Conservation (phyloP, 2,797 vertebrate species). For the Cyprinodon diabolis region DNA sequence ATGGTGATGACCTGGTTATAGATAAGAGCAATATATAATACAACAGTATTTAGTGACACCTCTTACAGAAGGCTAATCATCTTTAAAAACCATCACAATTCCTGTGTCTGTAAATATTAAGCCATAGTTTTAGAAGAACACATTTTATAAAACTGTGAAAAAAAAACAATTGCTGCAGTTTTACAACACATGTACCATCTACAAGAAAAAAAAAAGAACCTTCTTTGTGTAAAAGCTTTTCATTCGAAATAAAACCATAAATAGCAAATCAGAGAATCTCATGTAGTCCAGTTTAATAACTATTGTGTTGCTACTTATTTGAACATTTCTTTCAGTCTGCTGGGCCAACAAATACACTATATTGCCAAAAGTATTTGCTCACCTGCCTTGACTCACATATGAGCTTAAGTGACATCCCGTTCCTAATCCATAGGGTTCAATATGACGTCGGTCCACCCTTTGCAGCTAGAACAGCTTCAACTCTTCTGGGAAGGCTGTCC, state of each 20-base stretch:
- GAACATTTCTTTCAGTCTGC: conserved; percentile 23
- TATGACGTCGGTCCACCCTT: too few species aligned
- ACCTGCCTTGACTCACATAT: too few species aligned
- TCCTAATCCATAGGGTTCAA: too few species aligned
- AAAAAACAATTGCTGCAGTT: not conserved
- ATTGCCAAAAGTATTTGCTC: too few species aligned
- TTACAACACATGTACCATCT: not conserved
- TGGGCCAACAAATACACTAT: conserved; percentile 28
- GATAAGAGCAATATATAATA: not conserved
- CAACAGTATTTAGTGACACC: not conserved
- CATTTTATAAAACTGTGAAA: not conserved
- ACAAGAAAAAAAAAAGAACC: conserved; percentile 7
- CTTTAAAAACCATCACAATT: not conserved
- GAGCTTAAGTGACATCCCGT: too few species aligned
- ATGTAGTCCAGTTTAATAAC: conserved; percentile 14
- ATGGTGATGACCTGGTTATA: not conserved
- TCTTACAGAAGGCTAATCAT: not conserved
- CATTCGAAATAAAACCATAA: conserved; percentile 5
- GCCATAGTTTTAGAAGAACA: not conserved
- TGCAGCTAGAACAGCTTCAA: too few species aligned
- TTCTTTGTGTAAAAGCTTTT: not conserved
- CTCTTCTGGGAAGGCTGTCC: too few species aligned
- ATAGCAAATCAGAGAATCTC: conserved; percentile 6
- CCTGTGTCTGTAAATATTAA: not conserved
- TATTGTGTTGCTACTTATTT: conserved; percentile 13